phyloP scores from a whole-genome alignment of 2,888 invertebrate genomes.

The Agrilus biguttatus region DNA sequence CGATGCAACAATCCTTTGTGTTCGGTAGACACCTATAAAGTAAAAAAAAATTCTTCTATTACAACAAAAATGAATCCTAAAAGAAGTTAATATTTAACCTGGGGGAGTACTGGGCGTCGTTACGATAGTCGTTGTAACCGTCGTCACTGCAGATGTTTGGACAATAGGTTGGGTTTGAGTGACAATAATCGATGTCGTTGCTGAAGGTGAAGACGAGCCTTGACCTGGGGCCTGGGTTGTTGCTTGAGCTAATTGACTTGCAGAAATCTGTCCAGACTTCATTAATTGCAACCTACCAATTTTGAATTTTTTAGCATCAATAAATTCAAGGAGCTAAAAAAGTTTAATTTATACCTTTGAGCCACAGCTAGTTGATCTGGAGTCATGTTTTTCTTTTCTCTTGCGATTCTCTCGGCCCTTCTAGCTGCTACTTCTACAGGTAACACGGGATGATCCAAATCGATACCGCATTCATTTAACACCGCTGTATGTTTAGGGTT shows the following conservation, averaged over 20 bases:
- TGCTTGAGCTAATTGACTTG: constrained; percentile 11
- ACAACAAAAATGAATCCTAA: constrained; percentile 2
- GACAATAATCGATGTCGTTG: constrained; percentile 12
- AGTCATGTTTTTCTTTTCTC: constrained; percentile 50
- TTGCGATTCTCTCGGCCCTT: constrained; percentile 71
- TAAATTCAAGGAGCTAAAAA: background rate
- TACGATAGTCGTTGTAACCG: constrained; percentile 29
- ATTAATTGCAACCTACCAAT: constrained; percentile 6
- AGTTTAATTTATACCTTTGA: constrained; percentile 7
- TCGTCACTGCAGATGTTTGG: constrained; percentile 24
- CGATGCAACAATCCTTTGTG: constrained; percentile 26
- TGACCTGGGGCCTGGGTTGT: constrained; percentile 14
- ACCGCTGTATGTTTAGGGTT: constrained; percentile 75
- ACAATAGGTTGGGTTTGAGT: constrained; percentile 11
- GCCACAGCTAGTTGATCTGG: constrained; percentile 16
- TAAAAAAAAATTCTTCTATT: background rate
- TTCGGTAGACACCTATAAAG: constrained; percentile 20
- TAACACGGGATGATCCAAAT: constrained; percentile 68
- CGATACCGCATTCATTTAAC: constrained; percentile 68
- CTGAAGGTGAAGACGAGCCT: constrained; percentile 15
- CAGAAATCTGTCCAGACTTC: constrained; percentile 7
- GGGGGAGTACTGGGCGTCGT: constrained; percentile 25
- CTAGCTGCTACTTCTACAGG: constrained; percentile 70
- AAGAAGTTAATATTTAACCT: constrained; percentile 14
- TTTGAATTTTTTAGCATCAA: background rate